Evolutionary conservation across 2,888 invertebrate species (phyloP), one percentile per base, ranked within the genome.

Genomic region (Kuschelorhynchus macadamiae): DNA sequence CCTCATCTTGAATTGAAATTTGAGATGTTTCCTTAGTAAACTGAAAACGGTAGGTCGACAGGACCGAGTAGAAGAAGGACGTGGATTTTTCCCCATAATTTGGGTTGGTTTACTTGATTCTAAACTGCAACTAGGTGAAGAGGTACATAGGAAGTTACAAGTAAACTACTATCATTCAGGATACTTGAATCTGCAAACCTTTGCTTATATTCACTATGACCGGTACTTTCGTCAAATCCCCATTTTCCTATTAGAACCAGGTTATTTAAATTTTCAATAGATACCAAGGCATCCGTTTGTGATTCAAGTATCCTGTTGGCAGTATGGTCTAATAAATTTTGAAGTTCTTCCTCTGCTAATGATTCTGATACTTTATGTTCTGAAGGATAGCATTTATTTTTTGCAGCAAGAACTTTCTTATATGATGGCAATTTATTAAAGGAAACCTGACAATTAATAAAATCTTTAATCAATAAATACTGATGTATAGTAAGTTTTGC

Each of bases 281-380:
- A 14, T 39, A 7, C 39, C n/a, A 39, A 14, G 39, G 3, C 39
- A 12, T 39, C 39, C 11, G 3, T 39, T 39, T 39, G 39, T 39
- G 14, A n/a, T 14, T 39, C 12, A 14, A 14, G 12, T 12, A 39
- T 39, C 4, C 39, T n/a, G n/a, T 2, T n/a, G n/a, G 39, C 11
- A 12, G 39, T 39, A 39, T 39, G 39, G 39, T 39, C 39, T 14
- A 39, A 39, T n/a, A 39, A 14, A 14, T 4, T 39, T 39, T 39
- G 39, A 12, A 39, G 14, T 14, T 39, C 12, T 14, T 7, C 39
- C 14, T 39, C 39, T 12, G 39, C 39, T 4, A 7, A 25, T 25
- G 25, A 25, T 25, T 25, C 25, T 5, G 25, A 5, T 25, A 25
- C 25, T 3, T 25, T 25, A 5, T 7, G 3, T 25, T 25, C 7